A percentile compares a stretch with the other conserved stretches of the same genome.
Evolutionary conservation across 2,888 invertebrate genomes (phyloP).

Genomic region (Cryptus armator): DNA sequence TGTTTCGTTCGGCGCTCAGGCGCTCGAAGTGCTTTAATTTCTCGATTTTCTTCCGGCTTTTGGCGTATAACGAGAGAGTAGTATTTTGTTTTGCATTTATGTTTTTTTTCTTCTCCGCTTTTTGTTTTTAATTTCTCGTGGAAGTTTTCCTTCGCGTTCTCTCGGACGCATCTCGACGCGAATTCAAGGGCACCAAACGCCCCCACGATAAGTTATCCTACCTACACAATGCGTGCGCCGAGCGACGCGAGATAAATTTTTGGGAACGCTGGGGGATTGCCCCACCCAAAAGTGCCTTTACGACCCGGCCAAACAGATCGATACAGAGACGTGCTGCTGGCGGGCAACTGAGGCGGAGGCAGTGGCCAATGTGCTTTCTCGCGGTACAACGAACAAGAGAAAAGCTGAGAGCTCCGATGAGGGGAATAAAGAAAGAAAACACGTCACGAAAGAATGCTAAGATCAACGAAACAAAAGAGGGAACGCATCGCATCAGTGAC

Average conservation of each 20-base stretch:
- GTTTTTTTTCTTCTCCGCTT: neutral
- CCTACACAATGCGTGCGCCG: neutral
- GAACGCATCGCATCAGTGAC: constrained; percentile 10
- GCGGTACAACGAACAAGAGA: constrained; percentile 29
- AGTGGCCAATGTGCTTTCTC: constrained; percentile 51
- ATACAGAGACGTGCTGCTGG: constrained; percentile 70
- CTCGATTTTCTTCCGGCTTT: neutral
- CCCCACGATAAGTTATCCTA: neutral
- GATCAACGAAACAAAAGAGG: neutral
- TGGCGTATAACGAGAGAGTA: neutral
- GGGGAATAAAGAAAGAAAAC: constrained; percentile 1
- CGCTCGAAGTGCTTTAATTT: neutral
- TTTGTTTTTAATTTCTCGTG: neutral
- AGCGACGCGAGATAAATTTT: constrained; percentile 50
- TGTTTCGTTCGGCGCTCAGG: neutral
- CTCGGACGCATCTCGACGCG: too few relatives aligned
- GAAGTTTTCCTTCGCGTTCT: neutral
- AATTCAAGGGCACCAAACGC: neutral
- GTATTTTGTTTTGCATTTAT: too few relatives aligned
- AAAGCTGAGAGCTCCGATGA: neutral
- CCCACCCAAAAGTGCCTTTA: constrained; percentile 75
- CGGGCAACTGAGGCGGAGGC: constrained; percentile 24
- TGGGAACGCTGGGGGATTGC: constrained; percentile 65
- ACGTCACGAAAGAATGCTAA: constrained; percentile 11
- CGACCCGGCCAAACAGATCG: constrained; percentile 75